Evolutionary conservation across 92 coral and sea anemone species (phyloP).

Genomic region (Parazoanthus swiftii): DNA sequence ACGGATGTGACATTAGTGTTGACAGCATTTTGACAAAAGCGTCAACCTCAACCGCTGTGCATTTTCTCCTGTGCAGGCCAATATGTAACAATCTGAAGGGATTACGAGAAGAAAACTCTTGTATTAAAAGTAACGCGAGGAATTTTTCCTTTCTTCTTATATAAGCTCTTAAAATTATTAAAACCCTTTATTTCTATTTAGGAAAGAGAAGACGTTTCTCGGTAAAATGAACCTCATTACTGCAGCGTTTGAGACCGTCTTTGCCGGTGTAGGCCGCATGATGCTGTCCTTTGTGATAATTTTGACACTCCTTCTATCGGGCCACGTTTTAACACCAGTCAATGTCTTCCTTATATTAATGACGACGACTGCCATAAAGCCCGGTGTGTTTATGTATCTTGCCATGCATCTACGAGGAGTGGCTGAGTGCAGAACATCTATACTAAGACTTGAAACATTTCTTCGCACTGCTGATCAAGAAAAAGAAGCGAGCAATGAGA

Average conservation of each 20-base stretch:
- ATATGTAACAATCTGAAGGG: too few species aligned
- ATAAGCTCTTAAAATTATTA: too few species aligned
- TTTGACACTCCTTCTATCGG: conserved; percentile 1
- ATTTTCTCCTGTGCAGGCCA: too few species aligned
- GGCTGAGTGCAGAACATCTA: not conserved
- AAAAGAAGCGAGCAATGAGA: too few species aligned
- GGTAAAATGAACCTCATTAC: not conserved
- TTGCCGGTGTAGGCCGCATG: conserved; percentile 10
- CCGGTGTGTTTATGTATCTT: conserved; percentile 7
- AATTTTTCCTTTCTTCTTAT: too few species aligned
- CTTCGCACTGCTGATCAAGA: not conserved
- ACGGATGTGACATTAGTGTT: too few species aligned
- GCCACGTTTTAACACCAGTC: conserved; percentile 17
- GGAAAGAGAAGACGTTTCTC: not conserved
- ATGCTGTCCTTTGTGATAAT: not conserved
- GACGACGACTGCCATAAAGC: not conserved
- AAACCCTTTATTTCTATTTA: not conserved
- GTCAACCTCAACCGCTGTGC: too few species aligned
- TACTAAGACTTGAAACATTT: conserved; percentile 5
- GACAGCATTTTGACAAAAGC: too few species aligned
- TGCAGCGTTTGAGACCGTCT: not conserved
- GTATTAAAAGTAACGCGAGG: too few species aligned
- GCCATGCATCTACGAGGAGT: not conserved
- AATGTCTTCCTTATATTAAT: conserved; percentile 5
- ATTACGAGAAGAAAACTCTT: too few species aligned